Base-by-base conservation (phyloP, 2,113 vertebrate genomes). In the Dendrocopos noguchii region DNA sequence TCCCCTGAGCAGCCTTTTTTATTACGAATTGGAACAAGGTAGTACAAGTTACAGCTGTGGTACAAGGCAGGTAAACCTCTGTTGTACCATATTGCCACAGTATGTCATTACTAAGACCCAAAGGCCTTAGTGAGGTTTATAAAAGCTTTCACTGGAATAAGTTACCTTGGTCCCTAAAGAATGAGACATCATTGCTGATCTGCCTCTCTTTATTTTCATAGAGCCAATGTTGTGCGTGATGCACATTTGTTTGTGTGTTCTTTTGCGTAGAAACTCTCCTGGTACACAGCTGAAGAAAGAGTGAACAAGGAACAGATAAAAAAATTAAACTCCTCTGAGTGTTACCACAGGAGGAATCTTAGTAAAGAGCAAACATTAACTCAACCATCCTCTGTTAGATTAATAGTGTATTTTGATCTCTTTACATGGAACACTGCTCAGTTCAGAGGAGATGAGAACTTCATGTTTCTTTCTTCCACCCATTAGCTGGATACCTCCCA, bases 201-300 rank as follows among this genome's bases (percentile, higher is more conserved):
- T 75, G 12, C 3, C 14, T 50, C 15, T 75, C 8, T 72, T 52
- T 66, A 31, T 63, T 83, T 60, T 76, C 46, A 9, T 57, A 8
- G 12, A 55, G 7, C 7, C 13, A 42, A 4, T 15, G 3, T 22
- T 24, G 9, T 33, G 7, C 5, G 6, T 44, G 44, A 46, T 9
- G 1, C 4, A 31, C 4, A 9, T 60, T 63, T 16, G 21, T 22
- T 24, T 1, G 0, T 15, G 1, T 44, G 27, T 24, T 5, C 1
- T 57, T 74, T 84, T 63, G 24, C 46, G 27, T 25, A 57, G 28
- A 59, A 84, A 15, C 4, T 5, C 2, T 56, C 8, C 24, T 21
- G 7, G 8, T 15, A 7, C 12, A 19, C 9, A 3, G 6, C 15
- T 65, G 34, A 67, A 52, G 16, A 77, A 15, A 1, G 4, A 4